Evolutionary conservation across 1,140 invertebrate species (phyloP).

Genomic region (Aphaenogaster rudis): DNA sequence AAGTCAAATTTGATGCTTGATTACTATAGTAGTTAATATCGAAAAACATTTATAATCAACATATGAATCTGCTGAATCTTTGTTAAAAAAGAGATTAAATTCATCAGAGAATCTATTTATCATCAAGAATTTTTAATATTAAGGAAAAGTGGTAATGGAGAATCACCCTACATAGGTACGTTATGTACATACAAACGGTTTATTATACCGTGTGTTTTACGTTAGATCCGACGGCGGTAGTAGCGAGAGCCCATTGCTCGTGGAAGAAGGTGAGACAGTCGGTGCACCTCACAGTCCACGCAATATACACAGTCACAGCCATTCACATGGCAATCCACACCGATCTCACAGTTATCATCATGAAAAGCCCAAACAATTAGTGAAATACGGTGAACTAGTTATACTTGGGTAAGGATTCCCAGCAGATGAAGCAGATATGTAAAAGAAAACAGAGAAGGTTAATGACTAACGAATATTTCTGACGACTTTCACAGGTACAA

Average conservation of each 20-base stretch:
- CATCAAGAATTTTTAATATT: background rate
- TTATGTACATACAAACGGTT: constrained; percentile 5
- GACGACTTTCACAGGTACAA: constrained; percentile 92
- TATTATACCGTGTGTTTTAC: constrained; percentile 52
- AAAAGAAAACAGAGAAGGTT: background rate
- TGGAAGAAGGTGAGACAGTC: constrained; percentile 86
- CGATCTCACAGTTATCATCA: constrained; percentile 83
- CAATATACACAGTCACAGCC: constrained; percentile 83
- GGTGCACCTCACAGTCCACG: constrained; percentile 85
- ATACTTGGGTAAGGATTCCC: constrained; percentile 94
- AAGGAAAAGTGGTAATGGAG: constrained; percentile 9
- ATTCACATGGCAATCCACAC: constrained; percentile 83
- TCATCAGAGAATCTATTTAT: constrained; percentile 1
- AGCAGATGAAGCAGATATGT: background rate
- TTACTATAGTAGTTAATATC: constrained; percentile 1
- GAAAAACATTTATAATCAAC: constrained; percentile 34
- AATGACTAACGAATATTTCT: background rate
- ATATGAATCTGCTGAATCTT: background rate
- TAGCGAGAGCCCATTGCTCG: constrained; percentile 85
- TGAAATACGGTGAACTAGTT: constrained; percentile 97
- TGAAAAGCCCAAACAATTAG: constrained; percentile 91
- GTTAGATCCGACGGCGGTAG: constrained; percentile 86
- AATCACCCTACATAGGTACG: background rate
- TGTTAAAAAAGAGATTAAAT: background rate
- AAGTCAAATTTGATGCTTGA: background rate